Percentiles rank a stretch among this genome's conserved stretches.
Conservation (phyloP, 1,140 invertebrate species). For the Anoplolepis gracilipes region DNA sequence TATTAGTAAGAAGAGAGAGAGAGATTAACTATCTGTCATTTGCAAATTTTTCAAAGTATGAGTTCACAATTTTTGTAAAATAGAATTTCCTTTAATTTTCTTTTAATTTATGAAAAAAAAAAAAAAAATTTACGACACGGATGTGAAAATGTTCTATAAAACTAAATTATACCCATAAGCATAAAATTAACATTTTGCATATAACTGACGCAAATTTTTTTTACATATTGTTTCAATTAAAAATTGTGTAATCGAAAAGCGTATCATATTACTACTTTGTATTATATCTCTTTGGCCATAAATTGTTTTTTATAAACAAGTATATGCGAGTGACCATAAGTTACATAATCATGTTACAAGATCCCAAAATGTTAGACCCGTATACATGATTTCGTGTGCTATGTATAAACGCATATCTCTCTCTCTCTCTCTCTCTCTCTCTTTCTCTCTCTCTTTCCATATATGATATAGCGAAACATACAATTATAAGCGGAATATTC, state of each 20-base stretch:
- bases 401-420: not conserved
- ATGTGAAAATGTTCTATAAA: not conserved
- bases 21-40: no score
- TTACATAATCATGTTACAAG: not conserved
- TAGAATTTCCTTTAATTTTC: not conserved
- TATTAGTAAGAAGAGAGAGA: no score
- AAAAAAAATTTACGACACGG: not conserved
- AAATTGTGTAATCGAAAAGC: not conserved
- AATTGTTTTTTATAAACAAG: slow-evolving; percentile 11
- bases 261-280: not conserved
- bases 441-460: no score
- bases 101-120: not conserved
- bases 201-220: not conserved
- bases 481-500: not conserved
- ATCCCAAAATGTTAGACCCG: not conserved
- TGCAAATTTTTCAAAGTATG: not conserved
- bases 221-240: not conserved
- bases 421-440: no score
- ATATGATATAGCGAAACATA: not conserved
- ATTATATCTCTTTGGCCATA: not conserved
- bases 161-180: not conserved
- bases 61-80: not conserved
- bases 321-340: not conserved
- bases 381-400: not conserved
- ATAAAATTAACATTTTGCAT: not conserved